phyloP scores from a whole-genome alignment of 2,797 vertebrate genomes.

The Poecilia gillii region DNA sequence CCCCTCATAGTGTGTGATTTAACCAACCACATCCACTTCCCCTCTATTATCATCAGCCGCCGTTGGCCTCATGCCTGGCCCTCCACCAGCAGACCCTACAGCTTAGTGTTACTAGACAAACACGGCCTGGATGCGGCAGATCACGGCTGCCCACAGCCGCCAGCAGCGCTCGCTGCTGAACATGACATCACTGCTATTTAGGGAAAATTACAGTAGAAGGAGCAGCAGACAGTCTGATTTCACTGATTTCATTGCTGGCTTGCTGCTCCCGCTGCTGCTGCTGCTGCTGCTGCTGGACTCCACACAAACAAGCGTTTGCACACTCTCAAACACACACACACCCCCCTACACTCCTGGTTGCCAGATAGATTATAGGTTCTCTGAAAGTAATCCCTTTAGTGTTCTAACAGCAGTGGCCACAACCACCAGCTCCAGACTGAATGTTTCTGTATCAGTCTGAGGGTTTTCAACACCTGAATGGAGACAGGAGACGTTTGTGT shows the following conservation, averaged over 20 bases:
- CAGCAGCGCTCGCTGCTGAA: constrained; percentile 53
- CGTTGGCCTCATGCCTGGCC: constrained; percentile 46
- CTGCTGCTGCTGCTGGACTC: constrained; percentile 40
- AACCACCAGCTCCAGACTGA: constrained; percentile 58
- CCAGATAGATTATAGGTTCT: constrained; percentile 71
- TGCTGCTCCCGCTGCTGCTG: constrained; percentile 40
- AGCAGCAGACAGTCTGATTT: constrained; percentile 77
- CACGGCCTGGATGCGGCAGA: constrained; percentile 47
- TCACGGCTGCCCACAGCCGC: constrained; percentile 57
- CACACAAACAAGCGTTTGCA: constrained; percentile 48
- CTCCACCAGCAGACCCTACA: constrained; percentile 47
- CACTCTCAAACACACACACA: constrained; percentile 2
- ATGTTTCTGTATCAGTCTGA: constrained; percentile 66
- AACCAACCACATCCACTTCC: constrained; percentile 76
- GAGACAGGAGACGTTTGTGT: constrained; percentile 62
- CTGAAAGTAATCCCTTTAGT: constrained; percentile 64
- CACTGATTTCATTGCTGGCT: constrained; percentile 71
- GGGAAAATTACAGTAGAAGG: constrained; percentile 70
- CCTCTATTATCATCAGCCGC: constrained; percentile 64
- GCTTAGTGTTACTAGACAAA: constrained; percentile 71
- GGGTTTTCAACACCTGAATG: constrained; percentile 72
- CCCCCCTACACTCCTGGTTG: constrained; percentile 44
- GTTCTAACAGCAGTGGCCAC: constrained; percentile 53
- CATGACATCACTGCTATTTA: constrained; percentile 80
- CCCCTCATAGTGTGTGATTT: constrained; percentile 56